Evolutionary conservation across 2,113 vertebrate species (phyloP).

Genomic region (Solenodon paradoxus): DNA sequence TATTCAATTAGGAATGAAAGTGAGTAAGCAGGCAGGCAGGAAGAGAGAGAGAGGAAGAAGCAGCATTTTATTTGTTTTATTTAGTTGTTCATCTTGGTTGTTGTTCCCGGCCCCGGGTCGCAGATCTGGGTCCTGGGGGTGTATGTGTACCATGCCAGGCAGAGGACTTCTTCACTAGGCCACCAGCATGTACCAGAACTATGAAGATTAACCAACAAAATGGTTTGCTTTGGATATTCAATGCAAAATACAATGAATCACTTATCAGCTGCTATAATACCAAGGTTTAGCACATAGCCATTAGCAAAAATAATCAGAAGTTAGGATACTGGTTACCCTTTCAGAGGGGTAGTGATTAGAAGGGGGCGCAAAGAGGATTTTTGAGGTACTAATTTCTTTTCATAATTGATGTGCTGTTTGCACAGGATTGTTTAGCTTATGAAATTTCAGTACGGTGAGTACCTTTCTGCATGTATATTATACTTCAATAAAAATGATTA

Average conservation of each 20-base stretch:
- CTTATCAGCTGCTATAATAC: neutral
- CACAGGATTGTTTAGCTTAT: neutral
- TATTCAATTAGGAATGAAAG: no score
- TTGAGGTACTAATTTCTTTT: neutral
- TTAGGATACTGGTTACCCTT: neutral
- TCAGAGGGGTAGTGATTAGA: neutral
- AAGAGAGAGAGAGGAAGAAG: no score
- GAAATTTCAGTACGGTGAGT: conserved; percentile 8
- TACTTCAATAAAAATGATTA: neutral
- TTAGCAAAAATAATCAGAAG: neutral
- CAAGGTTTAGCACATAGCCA: neutral
- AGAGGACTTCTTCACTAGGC: no score
- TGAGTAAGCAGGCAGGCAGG: no score
- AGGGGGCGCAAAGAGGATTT: neutral
- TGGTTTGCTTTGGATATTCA: neutral
- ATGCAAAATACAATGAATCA: neutral
- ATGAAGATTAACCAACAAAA: neutral
- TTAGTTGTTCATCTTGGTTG: no score
- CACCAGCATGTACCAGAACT: no score
- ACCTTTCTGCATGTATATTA: neutral
- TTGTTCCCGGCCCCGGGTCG: no score
- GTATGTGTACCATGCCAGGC: no score
- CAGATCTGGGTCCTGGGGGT: no score
- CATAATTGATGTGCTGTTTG: neutral
- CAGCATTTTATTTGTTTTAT: no score